These are phyloP conservation scores for Pagetopsis macropterus DNA, from an alignment of 2,797 vertebrate genomes.

Conservation along the genomic window DNA sequence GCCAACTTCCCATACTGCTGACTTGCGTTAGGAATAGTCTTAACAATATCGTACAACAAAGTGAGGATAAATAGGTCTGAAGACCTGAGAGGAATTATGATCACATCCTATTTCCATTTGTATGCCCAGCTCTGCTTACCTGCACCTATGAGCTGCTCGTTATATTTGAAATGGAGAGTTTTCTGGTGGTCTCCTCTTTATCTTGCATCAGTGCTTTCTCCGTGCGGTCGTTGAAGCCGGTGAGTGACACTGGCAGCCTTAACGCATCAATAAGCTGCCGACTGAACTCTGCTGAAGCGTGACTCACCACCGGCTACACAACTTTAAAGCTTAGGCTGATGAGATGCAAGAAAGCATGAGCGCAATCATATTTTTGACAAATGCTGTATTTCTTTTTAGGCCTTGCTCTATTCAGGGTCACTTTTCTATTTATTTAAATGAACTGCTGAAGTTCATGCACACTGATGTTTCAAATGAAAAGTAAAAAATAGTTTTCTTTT, in stretches of 20 bases:
- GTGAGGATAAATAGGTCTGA: constrained; percentile 29
- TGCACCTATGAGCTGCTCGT: constrained; percentile 21
- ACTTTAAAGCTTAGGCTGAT: constrained; percentile 43
- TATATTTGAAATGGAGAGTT: constrained; percentile 45
- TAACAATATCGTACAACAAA: constrained; percentile 15
- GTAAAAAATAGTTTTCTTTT: not conserved
- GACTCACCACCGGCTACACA: constrained; percentile 41
- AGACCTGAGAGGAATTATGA: constrained; percentile 14
- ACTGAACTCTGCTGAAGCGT: constrained; percentile 41
- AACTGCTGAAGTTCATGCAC: not conserved
- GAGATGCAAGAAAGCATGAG: constrained; percentile 38
- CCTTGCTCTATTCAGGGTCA: not conserved
- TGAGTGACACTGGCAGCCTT: constrained; percentile 44
- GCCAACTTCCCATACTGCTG: constrained; percentile 10
- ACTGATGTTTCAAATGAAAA: constrained; percentile 7
- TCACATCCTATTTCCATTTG: constrained; percentile 18
- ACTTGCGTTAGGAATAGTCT: constrained; percentile 22
- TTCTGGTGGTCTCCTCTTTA: constrained; percentile 41
- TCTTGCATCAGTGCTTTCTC: constrained; percentile 39
- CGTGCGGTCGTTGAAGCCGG: constrained; percentile 28
- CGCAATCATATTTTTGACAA: constrained; percentile 33
- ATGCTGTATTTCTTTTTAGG: constrained; percentile 2
- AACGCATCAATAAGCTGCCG: constrained; percentile 44
- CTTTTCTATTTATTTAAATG: not conserved
- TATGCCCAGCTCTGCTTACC: constrained; percentile 13